Conservation (phyloP, 2,888 invertebrate species). For the Podabrus alpinus region DNA sequence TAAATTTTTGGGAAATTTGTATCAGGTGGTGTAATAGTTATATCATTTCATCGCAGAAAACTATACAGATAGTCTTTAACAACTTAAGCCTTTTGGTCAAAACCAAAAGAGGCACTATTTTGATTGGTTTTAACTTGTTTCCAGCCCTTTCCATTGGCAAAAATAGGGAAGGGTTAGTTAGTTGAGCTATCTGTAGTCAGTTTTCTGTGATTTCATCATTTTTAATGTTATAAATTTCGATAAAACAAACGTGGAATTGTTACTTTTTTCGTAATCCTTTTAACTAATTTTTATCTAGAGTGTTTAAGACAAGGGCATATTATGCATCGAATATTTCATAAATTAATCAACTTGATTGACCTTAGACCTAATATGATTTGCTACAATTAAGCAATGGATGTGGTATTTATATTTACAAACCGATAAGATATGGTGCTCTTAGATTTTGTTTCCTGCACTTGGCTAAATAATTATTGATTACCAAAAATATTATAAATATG, state of each 20-base stretch:
- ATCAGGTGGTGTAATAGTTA: background rate
- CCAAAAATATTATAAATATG: background rate
- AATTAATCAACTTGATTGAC: constrained; percentile 13
- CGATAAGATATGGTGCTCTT: constrained; percentile 7
- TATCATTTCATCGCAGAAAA: background rate
- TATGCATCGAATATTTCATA: constrained; percentile 7
- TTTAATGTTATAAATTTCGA: background rate
- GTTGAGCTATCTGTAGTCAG: too few relatives aligned
- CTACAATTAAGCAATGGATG: constrained; percentile 14
- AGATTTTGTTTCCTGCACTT: background rate
- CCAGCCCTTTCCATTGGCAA: too few relatives aligned
- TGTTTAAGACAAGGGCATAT: background rate
- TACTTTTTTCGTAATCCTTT: background rate
- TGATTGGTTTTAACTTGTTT: too few relatives aligned
- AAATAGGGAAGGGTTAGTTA: too few relatives aligned
- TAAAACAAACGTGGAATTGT: background rate
- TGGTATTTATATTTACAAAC: background rate
- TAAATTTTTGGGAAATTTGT: background rate
- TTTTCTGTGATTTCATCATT: too few relatives aligned
- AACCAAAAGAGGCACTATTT: too few relatives aligned
- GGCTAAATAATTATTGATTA: background rate
- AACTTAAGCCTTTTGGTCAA: too few relatives aligned
- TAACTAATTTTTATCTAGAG: background rate
- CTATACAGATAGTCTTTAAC: too few relatives aligned
- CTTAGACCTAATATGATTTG: constrained; percentile 12